These are phyloP conservation scores for Aphidoletes aphidimyza DNA, from an alignment of 2,888 invertebrate genomes.

Conservation along the genomic window DNA sequence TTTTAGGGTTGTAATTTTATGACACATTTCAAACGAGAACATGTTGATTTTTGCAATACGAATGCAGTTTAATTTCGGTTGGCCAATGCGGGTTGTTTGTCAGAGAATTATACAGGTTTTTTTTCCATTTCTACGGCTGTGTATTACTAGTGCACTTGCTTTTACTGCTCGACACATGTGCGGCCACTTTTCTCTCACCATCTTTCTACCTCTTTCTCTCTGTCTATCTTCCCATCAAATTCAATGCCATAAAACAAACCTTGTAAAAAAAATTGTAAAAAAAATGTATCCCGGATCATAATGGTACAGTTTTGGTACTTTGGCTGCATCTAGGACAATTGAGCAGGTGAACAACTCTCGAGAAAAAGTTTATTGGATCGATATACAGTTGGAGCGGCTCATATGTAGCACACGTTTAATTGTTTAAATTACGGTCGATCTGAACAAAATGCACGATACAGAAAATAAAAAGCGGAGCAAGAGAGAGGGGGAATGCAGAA, in stretches of 20 bases:
- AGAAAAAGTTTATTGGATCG: not conserved
- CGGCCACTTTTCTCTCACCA: too few species aligned
- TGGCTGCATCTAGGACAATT: not conserved
- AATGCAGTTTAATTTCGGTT: not conserved
- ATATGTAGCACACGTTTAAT: not conserved
- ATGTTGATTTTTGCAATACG: conserved; percentile 20
- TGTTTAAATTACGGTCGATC: not conserved
- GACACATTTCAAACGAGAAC: conserved; percentile 25
- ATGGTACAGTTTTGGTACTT: not conserved
- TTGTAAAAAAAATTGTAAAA: conserved; percentile 12
- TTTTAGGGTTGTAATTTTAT: not conserved
- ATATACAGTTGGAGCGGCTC: not conserved
- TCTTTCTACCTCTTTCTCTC: too few species aligned
- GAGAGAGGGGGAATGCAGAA: not conserved
- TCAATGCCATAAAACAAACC: not conserved
- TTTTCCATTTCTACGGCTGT: too few species aligned
- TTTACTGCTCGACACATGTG: too few species aligned
- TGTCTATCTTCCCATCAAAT: too few species aligned
- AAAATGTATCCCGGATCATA: not conserved
- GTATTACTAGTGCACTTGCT: too few species aligned
- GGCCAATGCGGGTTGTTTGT: not conserved
- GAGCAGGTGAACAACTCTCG: not conserved
- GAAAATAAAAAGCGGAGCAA: not conserved
- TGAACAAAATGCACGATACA: not conserved
- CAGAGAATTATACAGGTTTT: too few species aligned